These are phyloP conservation scores for Drosophila lacertosa DNA, from an alignment of 1,140 invertebrate species.

Conservation along the genomic window DNA sequence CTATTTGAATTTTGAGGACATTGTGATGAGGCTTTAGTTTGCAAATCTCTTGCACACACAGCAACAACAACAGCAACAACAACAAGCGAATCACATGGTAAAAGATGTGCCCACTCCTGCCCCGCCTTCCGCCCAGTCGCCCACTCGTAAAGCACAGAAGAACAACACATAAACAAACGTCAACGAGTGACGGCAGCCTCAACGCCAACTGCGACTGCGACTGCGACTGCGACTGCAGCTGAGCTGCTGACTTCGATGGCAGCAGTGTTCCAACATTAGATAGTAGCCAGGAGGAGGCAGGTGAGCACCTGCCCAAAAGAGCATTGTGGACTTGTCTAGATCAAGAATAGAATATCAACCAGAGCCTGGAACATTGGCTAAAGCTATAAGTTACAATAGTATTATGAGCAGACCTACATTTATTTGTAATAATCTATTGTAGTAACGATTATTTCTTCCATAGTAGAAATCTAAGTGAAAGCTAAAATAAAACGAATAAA, in stretches of 20 bases:
- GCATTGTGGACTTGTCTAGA: no score
- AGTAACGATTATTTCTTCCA: no score
- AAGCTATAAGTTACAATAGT: no score
- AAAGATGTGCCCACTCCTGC: conserved; percentile 29
- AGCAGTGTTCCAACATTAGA: conserved; percentile 46
- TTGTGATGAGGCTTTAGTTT: conserved; percentile 83
- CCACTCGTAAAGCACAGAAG: conserved; percentile 14
- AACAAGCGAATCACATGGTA: conserved; percentile 19
- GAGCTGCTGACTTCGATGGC: conserved; percentile 29
- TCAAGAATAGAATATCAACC: no score
- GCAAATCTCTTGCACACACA: conserved; percentile 77
- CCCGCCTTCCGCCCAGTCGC: neutral
- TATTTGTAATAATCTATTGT: no score
- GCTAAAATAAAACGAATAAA: no score
- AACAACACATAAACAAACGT: conserved; percentile 57
- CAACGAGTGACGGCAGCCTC: conserved; percentile 47
- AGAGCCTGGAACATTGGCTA: no score
- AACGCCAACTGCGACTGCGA: conserved; percentile 16
- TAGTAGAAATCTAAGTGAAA: no score
- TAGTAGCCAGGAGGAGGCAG: no score
- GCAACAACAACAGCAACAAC: conserved; percentile 29
- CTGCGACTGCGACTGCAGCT: conserved; percentile 13
- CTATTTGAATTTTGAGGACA: conserved; percentile 82
- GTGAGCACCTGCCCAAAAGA: no score
- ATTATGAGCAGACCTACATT: no score